Conservation (phyloP, 2,797 vertebrate genomes). For the Borostomias antarcticus region DNA sequence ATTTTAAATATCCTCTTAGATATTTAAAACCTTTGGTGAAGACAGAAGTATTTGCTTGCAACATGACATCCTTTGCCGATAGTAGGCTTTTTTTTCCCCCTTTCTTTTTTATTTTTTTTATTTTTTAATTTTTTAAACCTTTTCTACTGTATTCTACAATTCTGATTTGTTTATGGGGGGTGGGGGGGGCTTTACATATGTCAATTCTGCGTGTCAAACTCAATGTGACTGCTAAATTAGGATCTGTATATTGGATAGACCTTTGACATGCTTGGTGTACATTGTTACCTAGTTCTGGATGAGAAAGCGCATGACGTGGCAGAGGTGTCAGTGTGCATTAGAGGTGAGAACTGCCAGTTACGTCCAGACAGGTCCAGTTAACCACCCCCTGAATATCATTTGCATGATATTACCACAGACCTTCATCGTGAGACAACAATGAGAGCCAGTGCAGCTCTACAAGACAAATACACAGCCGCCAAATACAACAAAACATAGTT, state of each 20-base stretch:
- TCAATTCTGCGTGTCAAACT: background rate
- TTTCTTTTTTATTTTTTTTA: too few species aligned
- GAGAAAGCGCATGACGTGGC: constrained; percentile 37
- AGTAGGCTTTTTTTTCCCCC: too few species aligned
- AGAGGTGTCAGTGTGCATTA: constrained; percentile 56
- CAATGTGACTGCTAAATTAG: background rate
- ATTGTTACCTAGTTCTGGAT: constrained; percentile 35
- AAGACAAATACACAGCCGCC: constrained; percentile 51
- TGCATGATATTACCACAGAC: constrained; percentile 58
- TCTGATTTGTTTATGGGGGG: too few species aligned
- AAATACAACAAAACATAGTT: constrained; percentile 47
- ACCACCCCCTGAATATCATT: constrained; percentile 52
- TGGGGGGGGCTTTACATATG: background rate
- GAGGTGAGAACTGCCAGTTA: constrained; percentile 52
- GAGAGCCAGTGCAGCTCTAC: constrained; percentile 30
- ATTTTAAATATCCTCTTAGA: background rate
- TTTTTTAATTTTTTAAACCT: too few species aligned
- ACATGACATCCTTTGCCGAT: background rate
- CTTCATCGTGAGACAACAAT: constrained; percentile 30
- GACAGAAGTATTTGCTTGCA: background rate
- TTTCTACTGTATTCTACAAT: too few species aligned
- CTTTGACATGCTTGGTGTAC: background rate
- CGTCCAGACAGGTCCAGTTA: constrained; percentile 36
- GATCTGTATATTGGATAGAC: background rate
- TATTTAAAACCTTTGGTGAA: background rate